Evolutionary conservation across 2,797 vertebrate genomes (phyloP).

Genomic region (Acanthurus lineatus): DNA sequence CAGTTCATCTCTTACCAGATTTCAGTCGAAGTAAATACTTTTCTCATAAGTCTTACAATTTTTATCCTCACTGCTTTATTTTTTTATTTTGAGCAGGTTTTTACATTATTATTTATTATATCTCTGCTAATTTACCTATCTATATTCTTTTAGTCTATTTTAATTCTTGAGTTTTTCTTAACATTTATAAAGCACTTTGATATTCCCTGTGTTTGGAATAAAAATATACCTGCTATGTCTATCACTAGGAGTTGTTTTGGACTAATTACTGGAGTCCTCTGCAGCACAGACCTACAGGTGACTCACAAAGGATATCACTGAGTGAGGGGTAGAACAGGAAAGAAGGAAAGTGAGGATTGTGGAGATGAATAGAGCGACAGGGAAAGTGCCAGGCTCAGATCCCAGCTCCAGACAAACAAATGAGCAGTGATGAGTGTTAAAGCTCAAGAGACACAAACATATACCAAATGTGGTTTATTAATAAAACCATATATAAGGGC

Average conservation of each 20-base stretch:
- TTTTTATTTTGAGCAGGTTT: not conserved
- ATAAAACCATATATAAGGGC: slow-evolving; percentile 27
- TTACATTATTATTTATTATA: not conserved
- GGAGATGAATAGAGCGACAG: slow-evolving; percentile 34
- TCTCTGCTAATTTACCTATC: slow-evolving; percentile 3
- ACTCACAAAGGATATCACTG: slow-evolving; percentile 62
- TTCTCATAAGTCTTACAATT: not conserved
- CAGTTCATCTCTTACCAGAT: too few relatives aligned
- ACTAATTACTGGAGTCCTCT: slow-evolving; percentile 59
- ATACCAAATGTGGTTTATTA: slow-evolving; percentile 26
- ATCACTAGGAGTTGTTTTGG: slow-evolving; percentile 53
- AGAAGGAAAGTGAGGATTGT: slow-evolving; percentile 11
- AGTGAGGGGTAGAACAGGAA: slow-evolving; percentile 32
- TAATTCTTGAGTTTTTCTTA: slow-evolving; percentile 14
- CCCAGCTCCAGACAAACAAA: slow-evolving; percentile 34
- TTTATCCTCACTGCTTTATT: not conserved
- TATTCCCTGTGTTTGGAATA: slow-evolving; percentile 52
- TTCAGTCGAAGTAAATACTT: too few relatives aligned
- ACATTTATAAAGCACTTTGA: slow-evolving; percentile 26
- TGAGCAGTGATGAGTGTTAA: slow-evolving; percentile 20
- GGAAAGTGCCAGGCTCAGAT: slow-evolving; percentile 35
- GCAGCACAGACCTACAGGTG: slow-evolving; percentile 54
- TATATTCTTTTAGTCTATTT: slow-evolving; percentile 13
- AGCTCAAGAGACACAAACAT: slow-evolving; percentile 25
- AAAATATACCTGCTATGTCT: slow-evolving; percentile 54